phyloP scores from a whole-genome alignment of 2,888 invertebrate species.

The Meghimatium bilineatum region DNA sequence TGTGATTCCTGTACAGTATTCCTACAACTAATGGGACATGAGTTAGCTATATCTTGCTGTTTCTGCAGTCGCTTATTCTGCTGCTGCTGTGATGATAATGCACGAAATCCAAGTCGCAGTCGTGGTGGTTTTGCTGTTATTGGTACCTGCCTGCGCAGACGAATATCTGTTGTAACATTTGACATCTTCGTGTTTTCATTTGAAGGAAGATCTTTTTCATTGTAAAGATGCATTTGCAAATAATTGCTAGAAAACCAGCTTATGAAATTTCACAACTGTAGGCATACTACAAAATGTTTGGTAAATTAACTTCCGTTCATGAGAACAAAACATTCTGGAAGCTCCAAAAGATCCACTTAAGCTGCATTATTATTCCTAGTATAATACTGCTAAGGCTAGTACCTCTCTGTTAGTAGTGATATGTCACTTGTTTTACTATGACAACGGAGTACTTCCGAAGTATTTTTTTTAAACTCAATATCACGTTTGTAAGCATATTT shows the following conservation, averaged over 20 bases:
- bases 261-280: neutral
- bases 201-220: neutral
- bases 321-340: neutral
- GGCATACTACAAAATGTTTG: neutral
- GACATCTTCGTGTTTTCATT: constrained; percentile 39
- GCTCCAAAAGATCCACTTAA: neutral
- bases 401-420: no score
- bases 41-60: neutral
- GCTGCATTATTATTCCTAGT: neutral
- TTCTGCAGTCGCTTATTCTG: neutral
- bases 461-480: no score
- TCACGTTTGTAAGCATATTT: no score
- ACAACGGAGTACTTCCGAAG: no score
- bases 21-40: neutral
- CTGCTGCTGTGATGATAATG: constrained; percentile 9
- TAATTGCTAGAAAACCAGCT: neutral
- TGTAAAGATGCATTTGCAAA: constrained; percentile 27
- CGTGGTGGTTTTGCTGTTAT: constrained; percentile 31
- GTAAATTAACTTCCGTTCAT: neutral
- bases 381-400: neutral
- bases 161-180: constrained; percentile 22
- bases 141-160: constrained; percentile 39
- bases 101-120: constrained; percentile 20
- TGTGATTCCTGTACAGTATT: neutral
- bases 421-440: no score